A percentile compares a stretch with the other conserved stretches of the same genome.
phyloP scores from a whole-genome alignment of 2,888 invertebrate species.

The Acanthosepion pharaonis region DNA sequence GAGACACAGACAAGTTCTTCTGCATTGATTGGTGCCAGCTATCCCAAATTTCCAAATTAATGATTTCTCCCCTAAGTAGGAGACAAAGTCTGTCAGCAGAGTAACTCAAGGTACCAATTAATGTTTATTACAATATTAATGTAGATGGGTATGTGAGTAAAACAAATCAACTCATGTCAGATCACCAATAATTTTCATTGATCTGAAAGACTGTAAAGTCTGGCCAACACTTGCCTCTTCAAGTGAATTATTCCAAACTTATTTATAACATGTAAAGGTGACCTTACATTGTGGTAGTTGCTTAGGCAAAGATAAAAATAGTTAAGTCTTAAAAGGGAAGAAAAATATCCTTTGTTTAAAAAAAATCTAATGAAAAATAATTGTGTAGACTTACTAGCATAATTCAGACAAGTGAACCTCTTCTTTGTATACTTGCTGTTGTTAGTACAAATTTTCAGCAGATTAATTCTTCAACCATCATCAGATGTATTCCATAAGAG shows the following conservation, averaged over 20 bases:
- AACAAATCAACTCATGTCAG: not conserved
- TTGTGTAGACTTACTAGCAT: not conserved
- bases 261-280: conserved; percentile 12
- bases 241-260: not conserved
- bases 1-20: not conserved
- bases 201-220: not conserved
- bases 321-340: not conserved
- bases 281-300: not conserved
- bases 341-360: not conserved
- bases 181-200: conserved; percentile 23
- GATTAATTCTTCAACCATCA: no score
- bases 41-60: not conserved
- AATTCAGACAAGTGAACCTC: no score
- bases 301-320: not conserved
- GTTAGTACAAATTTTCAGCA: no score
- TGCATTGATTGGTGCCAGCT: not conserved
- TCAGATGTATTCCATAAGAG: no score
- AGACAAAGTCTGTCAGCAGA: not conserved
- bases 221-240: not conserved
- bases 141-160: not conserved
- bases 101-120: not conserved
- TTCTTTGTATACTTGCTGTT: no score
- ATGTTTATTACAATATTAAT: conserved; percentile 20
- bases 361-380: not conserved
- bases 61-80: not conserved